phyloP scores from a whole-genome alignment of 2,113 vertebrate species.

The Stegostoma tigrinum region DNA sequence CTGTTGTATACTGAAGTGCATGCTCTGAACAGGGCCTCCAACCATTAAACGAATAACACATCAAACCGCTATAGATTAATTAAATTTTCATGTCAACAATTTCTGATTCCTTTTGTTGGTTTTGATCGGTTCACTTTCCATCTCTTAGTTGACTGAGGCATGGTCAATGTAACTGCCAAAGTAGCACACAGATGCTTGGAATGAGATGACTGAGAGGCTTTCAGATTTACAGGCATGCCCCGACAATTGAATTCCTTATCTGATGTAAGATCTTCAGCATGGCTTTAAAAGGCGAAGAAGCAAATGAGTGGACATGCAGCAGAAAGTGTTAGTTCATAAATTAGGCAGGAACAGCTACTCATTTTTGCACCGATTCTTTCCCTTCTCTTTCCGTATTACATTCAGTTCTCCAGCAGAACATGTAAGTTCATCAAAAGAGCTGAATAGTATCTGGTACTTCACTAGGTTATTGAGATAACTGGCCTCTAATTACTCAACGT shows the following conservation, averaged over 20 bases:
- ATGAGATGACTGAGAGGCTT: background rate
- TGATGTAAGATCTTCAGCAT: background rate
- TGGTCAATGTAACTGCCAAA: background rate
- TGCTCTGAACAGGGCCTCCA: background rate
- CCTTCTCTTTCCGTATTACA: background rate
- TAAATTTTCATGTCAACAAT: background rate
- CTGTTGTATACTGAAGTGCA: background rate
- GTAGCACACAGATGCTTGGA: background rate
- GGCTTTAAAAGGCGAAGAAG: background rate
- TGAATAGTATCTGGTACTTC: background rate
- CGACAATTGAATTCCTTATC: slow-evolving; percentile 5
- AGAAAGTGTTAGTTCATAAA: background rate
- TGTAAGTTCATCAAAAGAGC: background rate
- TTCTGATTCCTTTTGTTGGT: background rate
- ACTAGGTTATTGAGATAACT: background rate
- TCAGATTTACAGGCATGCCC: background rate
- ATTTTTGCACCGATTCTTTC: background rate
- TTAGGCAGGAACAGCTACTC: slow-evolving; percentile 6
- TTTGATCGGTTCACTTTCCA: background rate
- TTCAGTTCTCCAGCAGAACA: background rate
- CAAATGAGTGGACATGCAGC: background rate
- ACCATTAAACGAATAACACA: background rate
- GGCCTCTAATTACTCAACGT: background rate
- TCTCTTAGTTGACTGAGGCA: background rate
- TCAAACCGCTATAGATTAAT: background rate